Evolutionary conservation across 1,140 invertebrate genomes (phyloP), one percentile per base, ranked within the genome.

Genomic region (Trachymyrmex cornetzi): DNA sequence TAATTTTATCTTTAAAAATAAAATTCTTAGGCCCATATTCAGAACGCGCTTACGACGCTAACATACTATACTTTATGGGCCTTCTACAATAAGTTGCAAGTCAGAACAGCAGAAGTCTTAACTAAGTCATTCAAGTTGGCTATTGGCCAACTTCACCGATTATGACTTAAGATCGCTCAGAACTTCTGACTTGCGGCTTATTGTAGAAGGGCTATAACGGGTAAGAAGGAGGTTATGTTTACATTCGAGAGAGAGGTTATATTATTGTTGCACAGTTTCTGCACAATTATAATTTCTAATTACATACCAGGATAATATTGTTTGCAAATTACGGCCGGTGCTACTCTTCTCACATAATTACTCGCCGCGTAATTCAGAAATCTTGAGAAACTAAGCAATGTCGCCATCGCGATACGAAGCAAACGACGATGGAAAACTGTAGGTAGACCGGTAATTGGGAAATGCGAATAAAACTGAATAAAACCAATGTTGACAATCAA

Each of bases 341-440:
- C 22, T 57, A 87, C 57, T 57, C 67, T 92, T 55, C 74, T 91
- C 0, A 92, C 16, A 63, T 86, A 92, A 30, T 80, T 92, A 80
- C 34, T 86, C 16, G 86, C 84, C 2, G 64, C 55, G 11, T 71
- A 77, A 66, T 84, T 71, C 50, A 92, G 71, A 14, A 91, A 3
- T 22, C 38, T 90, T 3, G 88, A 53, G 22, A 91, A 89, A 61
- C 44, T 63, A 19, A 79, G 6, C 2, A 92, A 22, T 7, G 91
- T 82, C 30, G 91, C 77, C 91, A 92, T 92, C 27, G 77, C 86
- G 4, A 81, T 55, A n/a, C 34, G 27, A 0, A 61, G 5, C 48
- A 38, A 44, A 44, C 19, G 1, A 22, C 19, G 24, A 16, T 48
- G 5, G 53, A 30, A 9, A 50, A 34, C 14, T 30, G 22, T 1